Percentiles rank a stretch among this genome's conserved stretches.
Evolutionary conservation across 2,797 vertebrate species (phyloP).

Genomic region (Gephyroberyx darwinii): DNA sequence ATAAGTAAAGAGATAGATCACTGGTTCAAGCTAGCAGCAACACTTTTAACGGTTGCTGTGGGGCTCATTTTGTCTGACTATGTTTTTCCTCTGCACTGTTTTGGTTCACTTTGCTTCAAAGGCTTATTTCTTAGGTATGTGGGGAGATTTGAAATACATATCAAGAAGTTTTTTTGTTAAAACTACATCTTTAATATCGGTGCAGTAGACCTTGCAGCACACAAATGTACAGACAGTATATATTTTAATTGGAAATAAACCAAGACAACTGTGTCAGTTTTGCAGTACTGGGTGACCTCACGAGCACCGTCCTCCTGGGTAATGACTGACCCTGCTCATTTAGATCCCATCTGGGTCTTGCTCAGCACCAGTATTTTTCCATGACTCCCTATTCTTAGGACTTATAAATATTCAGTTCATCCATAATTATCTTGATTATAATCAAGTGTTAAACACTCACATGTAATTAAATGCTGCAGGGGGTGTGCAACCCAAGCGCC

Average conservation of each 20-base stretch:
- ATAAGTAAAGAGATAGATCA: not conserved
- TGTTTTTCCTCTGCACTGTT: no score
- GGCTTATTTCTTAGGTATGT: no score
- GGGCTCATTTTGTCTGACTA: no score
- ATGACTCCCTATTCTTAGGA: constrained; percentile 42
- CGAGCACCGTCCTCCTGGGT: constrained; percentile 20
- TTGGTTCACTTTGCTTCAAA: no score
- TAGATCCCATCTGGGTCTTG: constrained; percentile 46
- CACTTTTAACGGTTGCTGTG: no score
- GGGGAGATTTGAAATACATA: no score
- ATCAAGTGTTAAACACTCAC: constrained; percentile 67
- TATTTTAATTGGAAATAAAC: constrained; percentile 7
- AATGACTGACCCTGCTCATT: constrained; percentile 48
- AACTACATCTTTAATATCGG: not conserved
- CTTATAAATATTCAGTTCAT: constrained; percentile 70
- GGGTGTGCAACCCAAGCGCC: constrained; percentile 34
- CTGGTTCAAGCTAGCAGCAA: no score
- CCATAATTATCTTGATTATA: constrained; percentile 71
- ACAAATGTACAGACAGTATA: not conserved
- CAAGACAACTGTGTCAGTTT: not conserved
- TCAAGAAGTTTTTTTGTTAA: no score
- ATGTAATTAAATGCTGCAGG: constrained; percentile 63
- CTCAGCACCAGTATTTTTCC: constrained; percentile 29
- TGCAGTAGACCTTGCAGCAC: not conserved
- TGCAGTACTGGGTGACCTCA: not conserved